Evolutionary conservation across 2,113 vertebrate genomes (phyloP), one percentile per base, ranked within the genome.

Genomic region (Hyaena hyaena): DNA sequence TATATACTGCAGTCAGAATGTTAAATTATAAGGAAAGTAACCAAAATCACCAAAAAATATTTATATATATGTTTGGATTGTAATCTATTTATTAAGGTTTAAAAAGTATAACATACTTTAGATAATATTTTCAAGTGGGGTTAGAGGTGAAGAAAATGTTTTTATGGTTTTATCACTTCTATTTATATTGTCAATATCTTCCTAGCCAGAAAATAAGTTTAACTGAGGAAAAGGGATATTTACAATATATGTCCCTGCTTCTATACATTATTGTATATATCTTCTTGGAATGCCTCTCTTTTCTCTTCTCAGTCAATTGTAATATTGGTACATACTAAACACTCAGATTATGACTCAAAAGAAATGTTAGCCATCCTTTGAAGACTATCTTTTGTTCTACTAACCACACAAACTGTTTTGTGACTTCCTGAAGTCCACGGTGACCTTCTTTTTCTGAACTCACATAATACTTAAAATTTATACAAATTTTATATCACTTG

Each of bases 121-220:
- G 88, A 61, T 17, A 92, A 45, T 58, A 80, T 96, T 96, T 91
- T 95, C 73, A 93, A 93, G 10, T 43, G 61, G 43, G 48, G 28
- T 69, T 66, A 43, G 61, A 77, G 2, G 19, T 89, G n/a, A 31
- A 86, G 68, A 90, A 87, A 80, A 76, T 0, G 48, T 83, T 94
- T 55, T 76, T 50, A 58, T 21, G 26, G 4, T 69, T 80, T 12
- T 87, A 28, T 88, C 15, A 35, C 28, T 76, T 94, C 35, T 80
- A 23, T 91, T 95, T 89, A 86, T 77, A 65, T n/a, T 55, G 17
- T 10, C 28, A 71, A 0, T 93, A 26, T 91, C 19, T 88, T 16
- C 76, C 28, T 93, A 48, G 12, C 10, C n/a, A 87, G 3, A 83
- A 17, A 4, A 39, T 68, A 53, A 23, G 1, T 92, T 92, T 73